These are phyloP conservation scores for Mythimna albipuncta DNA, from an alignment of 2,888 invertebrate genomes.

Conservation along the genomic window DNA sequence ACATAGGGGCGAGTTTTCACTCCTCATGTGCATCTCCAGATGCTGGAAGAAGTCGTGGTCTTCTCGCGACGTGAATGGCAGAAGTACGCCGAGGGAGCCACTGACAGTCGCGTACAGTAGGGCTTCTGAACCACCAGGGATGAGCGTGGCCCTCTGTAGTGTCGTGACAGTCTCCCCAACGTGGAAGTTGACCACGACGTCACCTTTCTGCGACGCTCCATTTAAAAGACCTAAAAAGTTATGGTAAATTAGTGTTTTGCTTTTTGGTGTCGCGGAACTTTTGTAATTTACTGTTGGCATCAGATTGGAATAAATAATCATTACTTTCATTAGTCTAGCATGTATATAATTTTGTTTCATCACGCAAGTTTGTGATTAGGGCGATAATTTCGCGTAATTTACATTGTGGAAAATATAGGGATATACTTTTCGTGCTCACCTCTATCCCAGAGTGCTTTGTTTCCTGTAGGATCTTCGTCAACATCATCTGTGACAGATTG, in stretches of 20 bases:
- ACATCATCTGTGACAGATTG: constrained; percentile 98
- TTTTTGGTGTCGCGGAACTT: not conserved
- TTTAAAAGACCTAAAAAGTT: constrained; percentile 94
- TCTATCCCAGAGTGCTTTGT: constrained; percentile 98
- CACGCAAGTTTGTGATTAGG: constrained; percentile 63
- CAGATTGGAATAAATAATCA: constrained; percentile 84
- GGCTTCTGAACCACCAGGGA: constrained; percentile 99
- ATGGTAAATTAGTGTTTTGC: constrained; percentile 11
- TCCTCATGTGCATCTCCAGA: constrained; percentile 99
- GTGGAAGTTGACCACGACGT: constrained; percentile 97
- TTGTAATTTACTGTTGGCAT: constrained; percentile 16
- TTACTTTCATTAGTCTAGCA: constrained; percentile 90
- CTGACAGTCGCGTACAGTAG: constrained; percentile 98
- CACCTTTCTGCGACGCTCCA: constrained; percentile 99
- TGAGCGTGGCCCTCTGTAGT: constrained; percentile 98
- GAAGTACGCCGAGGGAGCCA: constrained; percentile 97
- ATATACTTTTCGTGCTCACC: constrained; percentile 77
- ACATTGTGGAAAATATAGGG: not conserved
- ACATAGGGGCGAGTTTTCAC: constrained; percentile 98
- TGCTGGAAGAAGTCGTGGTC: constrained; percentile 99
- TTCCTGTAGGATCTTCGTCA: constrained; percentile 99
- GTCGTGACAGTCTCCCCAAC: constrained; percentile 99
- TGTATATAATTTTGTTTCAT: constrained; percentile 87
- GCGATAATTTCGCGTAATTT: not conserved
- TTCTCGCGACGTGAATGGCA: constrained; percentile 98